phyloP scores from a whole-genome alignment of 1,140 invertebrate species.

The Sminthurides bifidus region DNA sequence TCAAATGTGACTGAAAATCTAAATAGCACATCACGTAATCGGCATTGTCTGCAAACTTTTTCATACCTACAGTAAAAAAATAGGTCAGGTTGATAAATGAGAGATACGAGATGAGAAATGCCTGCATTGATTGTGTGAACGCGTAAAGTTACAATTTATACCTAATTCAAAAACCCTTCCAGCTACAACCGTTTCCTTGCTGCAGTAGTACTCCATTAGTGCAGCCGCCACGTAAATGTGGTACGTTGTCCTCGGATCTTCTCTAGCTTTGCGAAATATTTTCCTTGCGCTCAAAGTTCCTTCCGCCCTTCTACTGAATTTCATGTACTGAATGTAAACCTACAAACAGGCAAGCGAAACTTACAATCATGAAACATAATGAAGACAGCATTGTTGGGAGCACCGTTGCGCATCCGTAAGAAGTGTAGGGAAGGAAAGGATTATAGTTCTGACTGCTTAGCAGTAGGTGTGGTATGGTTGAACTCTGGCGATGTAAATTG shows the following conservation, averaged over 20 bases:
- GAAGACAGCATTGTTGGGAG: neutral
- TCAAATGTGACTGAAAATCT: slow-evolving; percentile 93
- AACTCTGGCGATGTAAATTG: neutral
- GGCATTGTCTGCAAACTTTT: slow-evolving; percentile 87
- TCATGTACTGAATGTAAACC: slow-evolving; percentile 99
- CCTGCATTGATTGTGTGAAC: too few species aligned
- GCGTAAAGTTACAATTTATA: too few species aligned
- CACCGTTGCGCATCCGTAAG: neutral
- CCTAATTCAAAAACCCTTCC: slow-evolving; percentile 97
- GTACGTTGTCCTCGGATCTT: slow-evolving; percentile 72
- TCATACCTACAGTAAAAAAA: too few species aligned
- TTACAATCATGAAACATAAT: slow-evolving; percentile 19
- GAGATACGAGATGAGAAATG: too few species aligned
- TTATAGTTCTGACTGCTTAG: neutral
- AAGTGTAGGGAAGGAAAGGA: neutral
- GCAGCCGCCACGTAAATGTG: slow-evolving; percentile 94
- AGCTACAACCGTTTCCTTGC: slow-evolving; percentile 96
- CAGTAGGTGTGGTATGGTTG: neutral
- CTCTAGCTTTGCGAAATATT: slow-evolving; percentile 89
- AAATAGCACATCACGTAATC: slow-evolving; percentile 94
- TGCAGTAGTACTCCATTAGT: slow-evolving; percentile 98
- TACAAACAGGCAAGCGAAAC: too few species aligned
- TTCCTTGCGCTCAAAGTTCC: slow-evolving; percentile 90
- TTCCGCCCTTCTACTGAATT: slow-evolving; percentile 90
- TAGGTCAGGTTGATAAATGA: too few species aligned